Conservation (phyloP, 2,797 vertebrate species). For the Pantherophis alleghaniensis region DNA sequence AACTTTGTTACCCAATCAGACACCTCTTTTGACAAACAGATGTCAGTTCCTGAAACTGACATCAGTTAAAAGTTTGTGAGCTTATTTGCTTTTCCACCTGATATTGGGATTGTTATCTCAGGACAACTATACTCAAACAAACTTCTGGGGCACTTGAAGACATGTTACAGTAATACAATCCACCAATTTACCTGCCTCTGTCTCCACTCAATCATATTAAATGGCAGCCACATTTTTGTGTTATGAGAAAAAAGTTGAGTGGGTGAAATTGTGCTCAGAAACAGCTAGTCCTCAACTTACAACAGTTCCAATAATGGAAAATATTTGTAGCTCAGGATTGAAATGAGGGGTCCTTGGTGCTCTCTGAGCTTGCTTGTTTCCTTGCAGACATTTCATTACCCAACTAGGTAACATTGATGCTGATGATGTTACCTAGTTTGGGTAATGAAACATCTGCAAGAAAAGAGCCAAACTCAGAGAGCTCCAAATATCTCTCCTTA, state of each 20-base stretch:
- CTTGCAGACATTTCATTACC: no score
- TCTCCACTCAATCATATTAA: background rate
- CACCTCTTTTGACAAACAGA: background rate
- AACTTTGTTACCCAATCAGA: background rate
- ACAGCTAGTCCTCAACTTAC: no score
- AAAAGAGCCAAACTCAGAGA: no score
- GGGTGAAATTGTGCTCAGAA: background rate
- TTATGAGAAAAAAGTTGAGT: background rate
- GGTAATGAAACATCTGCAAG: no score
- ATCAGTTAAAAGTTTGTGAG: background rate
- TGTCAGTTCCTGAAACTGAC: background rate
- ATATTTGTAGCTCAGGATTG: no score
- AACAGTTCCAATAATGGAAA: no score
- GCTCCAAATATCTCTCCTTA: no score
- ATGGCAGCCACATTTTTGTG: background rate
- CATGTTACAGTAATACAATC: background rate
- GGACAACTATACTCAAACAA: background rate
- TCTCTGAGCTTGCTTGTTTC: no score
- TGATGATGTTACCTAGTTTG: no score
- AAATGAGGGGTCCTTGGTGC: no score
- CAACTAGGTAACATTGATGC: no score
- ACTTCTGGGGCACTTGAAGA: background rate
- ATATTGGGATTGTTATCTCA: background rate
- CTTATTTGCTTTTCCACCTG: background rate
- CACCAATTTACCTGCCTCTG: background rate